Evolutionary conservation across 1,140 invertebrate species (phyloP), one percentile per base, ranked within the genome.

Genomic region (Vanessa atalanta): DNA sequence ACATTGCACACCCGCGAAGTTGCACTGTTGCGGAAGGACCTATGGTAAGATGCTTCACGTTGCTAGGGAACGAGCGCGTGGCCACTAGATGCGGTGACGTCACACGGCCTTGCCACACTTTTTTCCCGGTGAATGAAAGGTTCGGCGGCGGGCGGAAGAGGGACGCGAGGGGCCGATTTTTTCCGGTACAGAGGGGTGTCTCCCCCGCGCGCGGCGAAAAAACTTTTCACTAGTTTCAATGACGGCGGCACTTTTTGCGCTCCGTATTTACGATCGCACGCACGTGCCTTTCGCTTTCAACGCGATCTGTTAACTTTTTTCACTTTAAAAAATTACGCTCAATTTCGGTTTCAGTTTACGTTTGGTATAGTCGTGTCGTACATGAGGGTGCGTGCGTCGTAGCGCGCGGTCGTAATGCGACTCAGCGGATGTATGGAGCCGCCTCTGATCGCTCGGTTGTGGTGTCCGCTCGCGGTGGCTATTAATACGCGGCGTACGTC

Each of bases 81-180:
- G 85, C 88, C 91, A 93, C 89, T 93, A 93, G 92, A 94, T 92
- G 88, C 89, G 87, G 88, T 94, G 93, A 94, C 94, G 94, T 94
- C 93, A 94, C 90, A 77, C 79, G 87, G 92, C 92, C 93, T 93
- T 93, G 93, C 93, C 93, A 93, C 93, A 93, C 92, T 93, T 94
- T 94, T 94, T 94, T 94, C 93, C 87, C 89, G 82, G 89, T 94
- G 94, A 94, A 94, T 94, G 94, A 93, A 94, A 94, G 93, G 89
- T 94, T 94, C 93, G 91, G 85, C 82, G 84, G 80, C 80, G 83
- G 81, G 81, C 79, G 85, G 81, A 87, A 76, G 84, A 83, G 87
- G 84, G 84, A 84, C 86, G 88, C 83, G 88, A 85, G 91, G 88
- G 88, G 88, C 82, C 76, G 84, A 89, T 91, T 93, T 93, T 93